phyloP scores from a whole-genome alignment of 2,113 vertebrate genomes.

The Sapayoa aenigma region DNA sequence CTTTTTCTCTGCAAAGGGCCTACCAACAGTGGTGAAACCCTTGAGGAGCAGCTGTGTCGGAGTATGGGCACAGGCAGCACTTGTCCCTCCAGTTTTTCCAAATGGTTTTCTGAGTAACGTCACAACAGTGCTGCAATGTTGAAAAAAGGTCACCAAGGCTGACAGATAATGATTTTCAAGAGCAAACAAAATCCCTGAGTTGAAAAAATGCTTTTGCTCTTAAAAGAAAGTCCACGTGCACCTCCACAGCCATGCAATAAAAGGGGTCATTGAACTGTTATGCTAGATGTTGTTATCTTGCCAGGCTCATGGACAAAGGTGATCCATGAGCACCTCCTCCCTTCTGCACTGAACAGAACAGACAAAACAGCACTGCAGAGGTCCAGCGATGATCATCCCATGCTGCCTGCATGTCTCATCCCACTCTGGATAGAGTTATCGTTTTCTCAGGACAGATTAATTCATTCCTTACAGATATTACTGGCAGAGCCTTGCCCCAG shows the following conservation, averaged over 20 bases:
- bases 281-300: neutral
- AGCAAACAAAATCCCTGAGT: conserved; percentile 11
- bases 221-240: neutral
- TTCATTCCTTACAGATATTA: neutral
- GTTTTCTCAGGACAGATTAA: neutral
- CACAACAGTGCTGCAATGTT: neutral
- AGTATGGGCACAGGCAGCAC: neutral
- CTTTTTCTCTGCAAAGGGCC: neutral
- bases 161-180: conserved; percentile 41
- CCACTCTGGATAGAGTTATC: neutral
- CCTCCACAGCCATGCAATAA: neutral
- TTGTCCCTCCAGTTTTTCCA: neutral
- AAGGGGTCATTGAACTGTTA: neutral
- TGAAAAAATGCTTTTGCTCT: neutral
- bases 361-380: neutral
- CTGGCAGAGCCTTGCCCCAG: neutral
- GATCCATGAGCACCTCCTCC: neutral
- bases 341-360: neutral
- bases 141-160: neutral
- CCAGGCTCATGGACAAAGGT: conserved; percentile 3
- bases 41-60: neutral
- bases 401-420: neutral
- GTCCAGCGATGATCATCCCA: neutral
- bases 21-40: neutral
- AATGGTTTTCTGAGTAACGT: neutral